Base-by-base conservation (phyloP, 2,797 vertebrate species). In the Schizopygopsis pylzovi region DNA sequence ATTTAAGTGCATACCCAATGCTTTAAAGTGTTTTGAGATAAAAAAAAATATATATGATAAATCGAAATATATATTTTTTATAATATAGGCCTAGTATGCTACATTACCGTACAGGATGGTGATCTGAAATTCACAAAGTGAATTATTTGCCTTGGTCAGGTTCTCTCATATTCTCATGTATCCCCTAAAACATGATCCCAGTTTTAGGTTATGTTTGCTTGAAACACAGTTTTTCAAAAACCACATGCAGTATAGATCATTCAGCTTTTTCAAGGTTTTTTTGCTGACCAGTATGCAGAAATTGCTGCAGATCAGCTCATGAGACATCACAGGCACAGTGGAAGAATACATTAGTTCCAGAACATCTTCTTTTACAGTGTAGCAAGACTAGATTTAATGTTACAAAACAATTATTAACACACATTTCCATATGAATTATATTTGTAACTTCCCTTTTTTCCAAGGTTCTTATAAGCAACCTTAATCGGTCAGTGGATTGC, bases 101-200 rank as follows among this genome's bases (percentile, higher is more conserved):
- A 12, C 13, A 73, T 33, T 25, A 61, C 25, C 6, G 1, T 73
- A 11, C 13, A 56, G 37, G 37, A 59, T 9, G 37, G 59, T 65
- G 39, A 71, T 84, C 63, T 79, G 39, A 79, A 70, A 79, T 85
- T 79, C 20, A 85, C 49, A 85, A 79, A 79, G 39, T 22, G 52
- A 72, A 61, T 72, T 71, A 0, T 28, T 45, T 56, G 28, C 76
- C 83, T 85, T 79, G 65, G 63, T 79, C 41, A 79, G 1, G 4
- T 11, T 47, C 25, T 71, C 37, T 15, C 6, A 11, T 33, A 10
- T 45, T 68, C 49, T 78, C 47, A 25, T 70, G 75, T 45, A 56
- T 11, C 13, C 16, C 2, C 10, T 37, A 45, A 71, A 72, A 56
- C n/a, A 45, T 15, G 37, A 61, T 56, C 39, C 49, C 73, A 33